Evolutionary conservation across 2,888 invertebrate species (phyloP), one percentile per base, ranked within the genome.

Genomic region (Ectropis crepuscularia): DNA sequence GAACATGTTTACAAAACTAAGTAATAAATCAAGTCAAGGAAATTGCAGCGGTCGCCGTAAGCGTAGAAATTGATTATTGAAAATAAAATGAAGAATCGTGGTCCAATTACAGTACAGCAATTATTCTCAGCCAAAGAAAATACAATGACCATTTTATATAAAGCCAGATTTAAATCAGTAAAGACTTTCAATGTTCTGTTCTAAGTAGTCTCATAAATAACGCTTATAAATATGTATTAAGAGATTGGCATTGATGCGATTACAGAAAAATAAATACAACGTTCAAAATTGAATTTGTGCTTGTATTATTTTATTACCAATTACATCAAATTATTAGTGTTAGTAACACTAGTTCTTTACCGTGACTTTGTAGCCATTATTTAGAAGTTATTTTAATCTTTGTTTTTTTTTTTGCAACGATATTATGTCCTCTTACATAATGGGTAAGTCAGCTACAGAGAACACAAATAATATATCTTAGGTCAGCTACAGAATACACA

Each of bases 201-300:
- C 83, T 84, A 82, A 89, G 83, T 82, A 77, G 78, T 74, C 61
- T 76, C 80, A 89, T 90, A 89, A 89, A 89, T 90, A 83, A 89
- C 78, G 76, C 76, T 86, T 77, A 88, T 89, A 87, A 88, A 90
- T 89, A 89, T 89, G 80, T 88, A 88, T 88, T 79, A 82, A 82
- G 80, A 68, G 72, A 71, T 69, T 67, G 74, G 79, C 80, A 83
- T 82, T 85, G 83, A 85, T 85, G 82, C 82, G 81, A 79, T 85
- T 85, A 83, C 80, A 83, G 78, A 86, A 85, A 88, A 86, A 86
- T 83, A 41, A 55, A 55, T 80, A 67, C 49, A 63, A 78, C 71
- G 77, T 73, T 82, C 81, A 76, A 73, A 79, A 78, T 81, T 83
- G 10, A 47, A 46, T 55, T 55, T 12, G 10, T 55, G 12, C 38